Base-by-base conservation (phyloP, 1,140 invertebrate species). In the Nymphalis io region DNA sequence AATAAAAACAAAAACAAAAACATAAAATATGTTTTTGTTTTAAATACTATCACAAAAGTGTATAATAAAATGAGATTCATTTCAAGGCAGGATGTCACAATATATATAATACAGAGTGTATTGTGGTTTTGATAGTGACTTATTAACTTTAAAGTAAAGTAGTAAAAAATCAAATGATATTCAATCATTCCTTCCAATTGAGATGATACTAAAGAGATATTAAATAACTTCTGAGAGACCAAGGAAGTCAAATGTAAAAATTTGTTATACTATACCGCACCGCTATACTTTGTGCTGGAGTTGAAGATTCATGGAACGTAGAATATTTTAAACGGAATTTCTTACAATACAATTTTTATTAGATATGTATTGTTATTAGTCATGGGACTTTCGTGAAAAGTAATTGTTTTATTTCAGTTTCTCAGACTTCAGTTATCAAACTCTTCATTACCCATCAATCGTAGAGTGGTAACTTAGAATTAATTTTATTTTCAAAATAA, bases 221-320 rank as follows among this genome's bases (percentile, higher is more conserved):
- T 51, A 51, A 51, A 51, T 51, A 51, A 51, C 46, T 51, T 11
- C 16, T 18, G 20, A 51, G 20, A 51, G 16, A 51, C 46, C 46
- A 51, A 20, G 11, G 46, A 51, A 51, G 16, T 51, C 20, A 51
- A 51, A 51, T 51, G 46, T 51, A 20, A 51, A 51, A 51, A 51
- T 20, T 20, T 51, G 46, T 51, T 51, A 46, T n/a, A 46, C 42
- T 5, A 46, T 46, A 51, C 46, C 46, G 46, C 46, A 51, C 18
- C 46, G 18, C 8, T 10, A 51, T 20, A 51, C 18, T 21, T n/a
- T 18, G 46, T 18, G 46, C 46, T n/a, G 46, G n/a, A 51, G 46
- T 11, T 51, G 46, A 51, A 51, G 46, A 51, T 20, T 51, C 46
- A 21, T 51, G 18, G 16, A 51, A 51, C 16, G 46, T 20, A 20